Conservation (phyloP, 2,113 vertebrate genomes). For the Macrotis lagotis region DNA sequence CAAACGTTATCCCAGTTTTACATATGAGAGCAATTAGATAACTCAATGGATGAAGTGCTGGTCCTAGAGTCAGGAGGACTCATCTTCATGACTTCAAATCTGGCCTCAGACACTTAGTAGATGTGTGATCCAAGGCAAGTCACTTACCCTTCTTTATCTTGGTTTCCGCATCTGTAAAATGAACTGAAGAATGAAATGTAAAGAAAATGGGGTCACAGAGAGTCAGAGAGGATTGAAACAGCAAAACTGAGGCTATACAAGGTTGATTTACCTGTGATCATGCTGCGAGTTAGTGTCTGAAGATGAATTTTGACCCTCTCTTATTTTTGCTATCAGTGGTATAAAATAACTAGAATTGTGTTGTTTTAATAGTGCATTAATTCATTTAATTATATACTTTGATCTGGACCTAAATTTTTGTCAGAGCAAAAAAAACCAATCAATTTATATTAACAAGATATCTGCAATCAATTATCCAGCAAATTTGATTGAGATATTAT, state of each 20-base stretch:
- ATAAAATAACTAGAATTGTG: conserved; percentile 61
- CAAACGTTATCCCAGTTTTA: background rate
- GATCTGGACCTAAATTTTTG: conserved; percentile 66
- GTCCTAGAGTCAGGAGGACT: background rate
- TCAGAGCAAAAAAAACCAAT: conserved; percentile 28
- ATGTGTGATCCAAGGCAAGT: no score
- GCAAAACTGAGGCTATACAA: background rate
- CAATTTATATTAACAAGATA: no score
- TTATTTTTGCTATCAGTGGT: conserved; percentile 34
- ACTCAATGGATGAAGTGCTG: background rate
- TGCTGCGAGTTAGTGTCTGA: background rate
- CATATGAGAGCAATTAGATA: background rate
- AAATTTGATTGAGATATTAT: background rate
- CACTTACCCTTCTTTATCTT: background rate
- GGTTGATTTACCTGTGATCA: background rate
- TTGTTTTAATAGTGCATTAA: conserved; percentile 67
- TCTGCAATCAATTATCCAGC: no score
- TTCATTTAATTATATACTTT: conserved; percentile 53
- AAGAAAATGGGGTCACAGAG: background rate
- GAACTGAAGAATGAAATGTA: background rate
- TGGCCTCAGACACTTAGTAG: no score
- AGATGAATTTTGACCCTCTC: background rate
- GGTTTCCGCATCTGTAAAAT: background rate
- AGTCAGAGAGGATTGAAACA: no score
- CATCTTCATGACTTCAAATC: background rate